These are phyloP conservation scores for Temnothorax longispinosus DNA, from an alignment of 1,140 invertebrate species.

Conservation along the genomic window DNA sequence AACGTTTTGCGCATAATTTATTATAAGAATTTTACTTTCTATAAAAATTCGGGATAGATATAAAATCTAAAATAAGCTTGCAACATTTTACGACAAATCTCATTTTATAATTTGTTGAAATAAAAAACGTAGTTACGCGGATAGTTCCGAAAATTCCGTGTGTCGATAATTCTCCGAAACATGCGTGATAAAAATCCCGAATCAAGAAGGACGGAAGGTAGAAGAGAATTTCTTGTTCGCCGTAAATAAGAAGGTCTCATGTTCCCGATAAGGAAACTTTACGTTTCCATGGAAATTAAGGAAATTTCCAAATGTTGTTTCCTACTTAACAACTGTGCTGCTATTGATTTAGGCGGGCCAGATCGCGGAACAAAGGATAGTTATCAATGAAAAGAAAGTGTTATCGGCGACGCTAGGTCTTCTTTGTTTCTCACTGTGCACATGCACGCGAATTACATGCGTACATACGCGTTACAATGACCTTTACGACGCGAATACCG, in stretches of 20 bases:
- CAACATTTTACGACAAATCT: background rate
- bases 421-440: slow-evolving; percentile 19
- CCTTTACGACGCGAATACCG: slow-evolving; percentile 59
- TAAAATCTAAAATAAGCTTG: background rate
- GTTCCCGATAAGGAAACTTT: background rate
- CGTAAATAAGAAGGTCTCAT: background rate
- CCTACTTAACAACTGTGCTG: background rate
- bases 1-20: background rate
- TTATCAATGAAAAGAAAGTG: slow-evolving; percentile 62
- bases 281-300: background rate
- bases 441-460: slow-evolving; percentile 14
- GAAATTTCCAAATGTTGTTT: slow-evolving; percentile 3
- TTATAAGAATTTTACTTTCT: background rate
- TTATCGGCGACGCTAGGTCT: slow-evolving; percentile 61
- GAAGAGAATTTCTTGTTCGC: background rate
- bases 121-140: background rate
- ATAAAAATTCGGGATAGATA: background rate
- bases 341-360: slow-evolving; percentile 33
- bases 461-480: slow-evolving; percentile 66
- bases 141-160: background rate
- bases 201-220: background rate
- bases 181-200: background rate
- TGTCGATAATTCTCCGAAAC: slow-evolving; percentile 10
- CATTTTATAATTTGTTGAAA: background rate
- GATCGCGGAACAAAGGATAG: slow-evolving; percentile 66